Evolutionary conservation across 2,113 vertebrate species (phyloP).

Genomic region (Neolamprologus brichardi): DNA sequence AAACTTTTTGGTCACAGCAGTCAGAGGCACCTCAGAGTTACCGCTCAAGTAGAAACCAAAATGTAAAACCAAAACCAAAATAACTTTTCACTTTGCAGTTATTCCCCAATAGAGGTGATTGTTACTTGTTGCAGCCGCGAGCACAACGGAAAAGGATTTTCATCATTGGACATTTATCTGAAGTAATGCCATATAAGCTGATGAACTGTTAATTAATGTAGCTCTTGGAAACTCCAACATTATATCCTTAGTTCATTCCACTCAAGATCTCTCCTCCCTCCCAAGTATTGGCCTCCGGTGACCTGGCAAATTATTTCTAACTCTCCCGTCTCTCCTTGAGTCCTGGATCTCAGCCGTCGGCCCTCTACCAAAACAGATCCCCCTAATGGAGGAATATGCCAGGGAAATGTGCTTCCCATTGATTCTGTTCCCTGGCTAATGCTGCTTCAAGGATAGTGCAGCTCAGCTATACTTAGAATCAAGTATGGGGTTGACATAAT

Average conservation of each 20-base stretch:
- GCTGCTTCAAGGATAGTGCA: conserved; percentile 42
- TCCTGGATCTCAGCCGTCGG: conserved; percentile 18
- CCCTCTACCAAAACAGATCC: conserved; percentile 27
- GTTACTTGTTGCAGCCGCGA: background rate
- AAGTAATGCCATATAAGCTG: background rate
- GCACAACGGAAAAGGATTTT: background rate
- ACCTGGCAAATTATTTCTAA: conserved; percentile 45
- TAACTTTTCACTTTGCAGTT: background rate
- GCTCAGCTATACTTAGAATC: conserved; percentile 36
- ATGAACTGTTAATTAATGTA: conserved; percentile 9
- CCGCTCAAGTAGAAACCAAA: background rate
- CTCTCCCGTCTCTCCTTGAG: conserved; percentile 3
- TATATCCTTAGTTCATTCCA: background rate
- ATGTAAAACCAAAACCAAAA: background rate
- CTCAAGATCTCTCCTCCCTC: conserved; percentile 18
- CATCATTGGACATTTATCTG: background rate
- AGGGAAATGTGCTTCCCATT: conserved; percentile 39
- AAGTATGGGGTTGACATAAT: background rate
- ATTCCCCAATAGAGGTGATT: background rate
- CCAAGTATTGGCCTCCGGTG: conserved; percentile 13
- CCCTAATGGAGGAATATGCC: conserved; percentile 47
- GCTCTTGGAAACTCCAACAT: conserved; percentile 4
- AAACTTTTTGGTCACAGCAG: background rate
- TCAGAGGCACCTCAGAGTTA: background rate
- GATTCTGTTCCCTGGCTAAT: conserved; percentile 43